Base-by-base conservation (phyloP, 2,888 invertebrate genomes). In the Diaphora mendica region DNA sequence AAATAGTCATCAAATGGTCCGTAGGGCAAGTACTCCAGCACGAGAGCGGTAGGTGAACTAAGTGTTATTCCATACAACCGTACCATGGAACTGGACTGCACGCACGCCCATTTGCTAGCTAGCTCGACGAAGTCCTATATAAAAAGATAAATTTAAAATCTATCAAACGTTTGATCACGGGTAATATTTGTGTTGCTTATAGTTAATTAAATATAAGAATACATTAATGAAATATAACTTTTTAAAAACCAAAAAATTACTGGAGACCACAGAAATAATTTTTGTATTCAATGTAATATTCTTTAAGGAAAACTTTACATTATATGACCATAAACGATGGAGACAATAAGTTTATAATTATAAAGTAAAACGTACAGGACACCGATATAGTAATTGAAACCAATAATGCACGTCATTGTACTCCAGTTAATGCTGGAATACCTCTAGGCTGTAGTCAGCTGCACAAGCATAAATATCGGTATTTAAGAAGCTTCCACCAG, bases 1-100 rank as follows among this genome's bases (percentile, higher is more conserved):
- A 97, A 95, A 90, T 98, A 98, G 68, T 94, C 95, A 88, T 98
- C 98, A 23, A 99, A 96, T 0, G 98, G 97, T 66, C 99, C 99
- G 59, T 97, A 96, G 13, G 97, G 97, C 66, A 98, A 96, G 89
- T 98, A 97, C 91, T 99, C 99, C 84, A 98, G 95, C 33, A 99
- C 97, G 94, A 99, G 96, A 0, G 98, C 97, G 44, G 98, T 97
- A 7, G 98, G 97, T 76, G 97, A 97, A 76, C 97, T 96, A 62
- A 98, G 94, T 1, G 98, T 98, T 55, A 98, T 95, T 0, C 98
- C 99, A 87, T 97, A 97, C 72, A 98, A 90, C 78, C 97, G 96
- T 0, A 98, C 97, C 86, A 98, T 96, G 8, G 97, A 97, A 73
- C 97, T 97, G 1, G 98, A 97, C 87, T 97, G 97, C 81, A 98